Percentiles rank a stretch among this genome's conserved stretches.
Conservation (phyloP, 2,113 vertebrate genomes). For the Python bivittatus region DNA sequence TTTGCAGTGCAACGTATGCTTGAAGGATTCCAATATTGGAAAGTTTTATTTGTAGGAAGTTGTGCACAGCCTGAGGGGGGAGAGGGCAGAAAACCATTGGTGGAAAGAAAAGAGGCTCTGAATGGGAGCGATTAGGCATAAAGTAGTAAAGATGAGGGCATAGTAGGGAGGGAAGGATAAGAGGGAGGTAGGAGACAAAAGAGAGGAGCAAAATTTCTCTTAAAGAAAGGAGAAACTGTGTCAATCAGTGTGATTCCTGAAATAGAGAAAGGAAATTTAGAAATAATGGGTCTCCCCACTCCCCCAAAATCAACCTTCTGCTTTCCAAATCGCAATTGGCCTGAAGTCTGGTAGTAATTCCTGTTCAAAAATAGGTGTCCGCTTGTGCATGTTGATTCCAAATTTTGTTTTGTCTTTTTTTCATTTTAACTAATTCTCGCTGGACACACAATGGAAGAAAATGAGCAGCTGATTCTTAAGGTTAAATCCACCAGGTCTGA, state of each 20-base stretch:
- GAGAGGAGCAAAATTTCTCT: conserved; percentile 56
- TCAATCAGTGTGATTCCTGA: conserved; percentile 18
- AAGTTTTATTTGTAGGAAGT: conserved; percentile 38
- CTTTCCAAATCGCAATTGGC: neutral
- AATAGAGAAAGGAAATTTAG: conserved; percentile 16
- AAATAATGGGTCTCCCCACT: neutral
- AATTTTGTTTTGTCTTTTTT: neutral
- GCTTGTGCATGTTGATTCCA: neutral
- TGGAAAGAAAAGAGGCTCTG: conserved; percentile 36
- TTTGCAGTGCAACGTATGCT: neutral
- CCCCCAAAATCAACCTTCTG: neutral
- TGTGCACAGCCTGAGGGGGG: conserved; percentile 36
- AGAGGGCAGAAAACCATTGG: neutral
- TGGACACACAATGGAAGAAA: neutral
- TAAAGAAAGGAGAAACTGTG: conserved; percentile 41
- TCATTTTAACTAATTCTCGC: conserved; percentile 11
- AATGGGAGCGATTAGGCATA: conserved; percentile 53
- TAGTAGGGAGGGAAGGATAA: conserved; percentile 45
- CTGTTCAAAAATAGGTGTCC: neutral
- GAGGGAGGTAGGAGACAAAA: conserved; percentile 24
- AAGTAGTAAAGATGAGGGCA: conserved; percentile 57
- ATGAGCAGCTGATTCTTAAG: neutral
- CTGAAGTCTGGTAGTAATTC: neutral
- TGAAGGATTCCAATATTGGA: neutral
- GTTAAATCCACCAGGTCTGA: neutral